Percentiles rank a stretch among this genome's conserved stretches.
phyloP scores from a whole-genome alignment of 2,113 vertebrate genomes.

The Pseudonaja textilis region DNA sequence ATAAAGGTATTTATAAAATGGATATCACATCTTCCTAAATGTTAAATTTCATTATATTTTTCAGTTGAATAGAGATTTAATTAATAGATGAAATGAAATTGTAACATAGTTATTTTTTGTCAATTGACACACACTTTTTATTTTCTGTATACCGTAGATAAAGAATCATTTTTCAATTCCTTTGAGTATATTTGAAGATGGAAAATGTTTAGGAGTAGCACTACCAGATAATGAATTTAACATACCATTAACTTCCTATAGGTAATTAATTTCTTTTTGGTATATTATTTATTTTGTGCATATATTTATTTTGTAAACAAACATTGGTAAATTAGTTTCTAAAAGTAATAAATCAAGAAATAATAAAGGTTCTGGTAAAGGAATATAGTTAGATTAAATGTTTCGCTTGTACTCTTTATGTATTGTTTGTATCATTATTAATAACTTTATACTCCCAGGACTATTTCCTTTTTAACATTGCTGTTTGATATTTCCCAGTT shows the following conservation, averaged over 20 bases:
- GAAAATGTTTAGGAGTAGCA: conserved; percentile 80
- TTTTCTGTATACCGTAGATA: conserved; percentile 71
- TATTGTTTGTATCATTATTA: background rate
- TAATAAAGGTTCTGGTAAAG: background rate
- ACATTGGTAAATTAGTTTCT: background rate
- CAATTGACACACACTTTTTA: conserved; percentile 5
- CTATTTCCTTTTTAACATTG: background rate
- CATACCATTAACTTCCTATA: conserved; percentile 88
- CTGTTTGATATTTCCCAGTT: background rate
- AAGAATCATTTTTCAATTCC: conserved; percentile 93
- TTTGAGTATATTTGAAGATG: conserved; percentile 84
- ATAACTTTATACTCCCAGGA: background rate
- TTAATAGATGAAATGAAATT: background rate
- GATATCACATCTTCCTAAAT: background rate
- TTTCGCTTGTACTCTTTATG: background rate
- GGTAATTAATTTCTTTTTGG: conserved; percentile 65
- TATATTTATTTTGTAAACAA: background rate
- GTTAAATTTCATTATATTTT: background rate
- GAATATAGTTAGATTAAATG: background rate
- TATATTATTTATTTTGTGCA: background rate
- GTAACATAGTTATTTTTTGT: background rate
- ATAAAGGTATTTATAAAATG: background rate
- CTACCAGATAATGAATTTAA: conserved; percentile 87
- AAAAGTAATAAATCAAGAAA: background rate
- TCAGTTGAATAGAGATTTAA: background rate